phyloP scores from a whole-genome alignment of 2,113 vertebrate species.

The Taurulus bubalis region DNA sequence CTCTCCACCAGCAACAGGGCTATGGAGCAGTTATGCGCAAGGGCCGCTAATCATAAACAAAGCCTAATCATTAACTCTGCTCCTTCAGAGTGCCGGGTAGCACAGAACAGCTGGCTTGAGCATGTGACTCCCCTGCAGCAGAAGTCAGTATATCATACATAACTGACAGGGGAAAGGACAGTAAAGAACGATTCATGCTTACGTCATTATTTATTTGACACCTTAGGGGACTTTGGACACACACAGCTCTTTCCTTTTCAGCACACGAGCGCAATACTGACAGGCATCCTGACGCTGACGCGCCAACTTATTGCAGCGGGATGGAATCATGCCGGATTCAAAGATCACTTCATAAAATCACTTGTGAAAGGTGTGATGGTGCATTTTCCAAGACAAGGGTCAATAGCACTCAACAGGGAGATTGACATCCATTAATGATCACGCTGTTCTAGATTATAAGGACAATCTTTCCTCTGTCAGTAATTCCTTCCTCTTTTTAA shows the following conservation, averaged over 20 bases:
- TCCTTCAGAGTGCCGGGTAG: slow-evolving; percentile 55
- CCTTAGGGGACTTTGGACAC: slow-evolving; percentile 40
- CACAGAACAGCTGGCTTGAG: slow-evolving; percentile 49
- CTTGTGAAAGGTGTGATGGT: background rate
- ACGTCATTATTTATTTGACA: slow-evolving; percentile 34
- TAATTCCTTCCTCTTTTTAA: slow-evolving; percentile 24
- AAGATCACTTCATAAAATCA: slow-evolving; percentile 53
- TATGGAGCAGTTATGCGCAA: slow-evolving; percentile 72
- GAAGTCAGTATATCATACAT: slow-evolving; percentile 47
- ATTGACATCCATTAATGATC: slow-evolving; percentile 23
- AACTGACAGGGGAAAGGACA: slow-evolving; percentile 21
- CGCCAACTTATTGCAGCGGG: slow-evolving; percentile 17
- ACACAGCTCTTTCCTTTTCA: background rate
- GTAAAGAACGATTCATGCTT: background rate
- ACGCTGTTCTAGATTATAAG: background rate
- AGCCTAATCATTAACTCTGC: slow-evolving; percentile 81
- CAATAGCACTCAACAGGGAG: slow-evolving; percentile 16
- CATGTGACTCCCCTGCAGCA: slow-evolving; percentile 58
- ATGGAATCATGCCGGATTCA: slow-evolving; percentile 30
- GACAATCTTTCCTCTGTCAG: slow-evolving; percentile 15
- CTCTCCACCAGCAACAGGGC: slow-evolving; percentile 57
- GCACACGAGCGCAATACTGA: background rate
- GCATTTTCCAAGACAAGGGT: slow-evolving; percentile 37
- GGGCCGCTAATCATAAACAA: slow-evolving; percentile 80
- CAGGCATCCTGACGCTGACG: background rate